These are phyloP conservation scores for Paraescarpia echinospica DNA, from an alignment of 1,140 invertebrate genomes.

Conservation along the genomic window DNA sequence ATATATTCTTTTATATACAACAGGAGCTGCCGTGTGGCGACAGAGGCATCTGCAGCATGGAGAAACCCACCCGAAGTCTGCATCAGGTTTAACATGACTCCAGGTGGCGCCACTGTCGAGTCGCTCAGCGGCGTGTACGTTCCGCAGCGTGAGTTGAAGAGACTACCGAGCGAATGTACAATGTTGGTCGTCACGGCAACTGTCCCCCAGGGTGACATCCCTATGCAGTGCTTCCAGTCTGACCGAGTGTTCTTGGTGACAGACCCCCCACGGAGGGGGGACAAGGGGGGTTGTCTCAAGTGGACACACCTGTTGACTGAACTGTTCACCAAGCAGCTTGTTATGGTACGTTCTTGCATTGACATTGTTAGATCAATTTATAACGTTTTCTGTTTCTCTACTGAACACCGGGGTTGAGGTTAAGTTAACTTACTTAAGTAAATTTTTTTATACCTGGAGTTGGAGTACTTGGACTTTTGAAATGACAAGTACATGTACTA, in stretches of 20 bases:
- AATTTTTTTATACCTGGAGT: no score
- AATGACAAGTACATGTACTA: no score
- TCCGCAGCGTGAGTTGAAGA: neutral
- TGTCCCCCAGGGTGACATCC: neutral
- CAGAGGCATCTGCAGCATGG: neutral
- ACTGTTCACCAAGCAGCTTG: neutral
- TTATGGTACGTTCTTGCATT: neutral
- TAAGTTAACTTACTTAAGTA: no score
- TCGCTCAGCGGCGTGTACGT: neutral
- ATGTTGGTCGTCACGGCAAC: neutral
- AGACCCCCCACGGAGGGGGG: neutral
- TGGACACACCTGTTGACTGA: neutral
- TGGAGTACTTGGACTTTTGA: no score
- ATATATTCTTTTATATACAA: neutral
- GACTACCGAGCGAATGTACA: neutral
- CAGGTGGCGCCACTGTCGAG: neutral
- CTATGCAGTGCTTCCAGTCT: neutral
- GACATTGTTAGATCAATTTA: neutral
- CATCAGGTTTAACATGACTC: neutral
- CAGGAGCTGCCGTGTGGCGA: neutral
- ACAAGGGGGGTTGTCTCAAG: neutral
- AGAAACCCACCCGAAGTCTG: neutral
- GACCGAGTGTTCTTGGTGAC: neutral
- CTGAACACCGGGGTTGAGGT: no score
- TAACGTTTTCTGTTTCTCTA: neutral